Percentiles rank a stretch among this genome's conserved stretches.
Evolutionary conservation across 2,888 invertebrate genomes (phyloP).

Genomic region (Drosophila cognata): DNA sequence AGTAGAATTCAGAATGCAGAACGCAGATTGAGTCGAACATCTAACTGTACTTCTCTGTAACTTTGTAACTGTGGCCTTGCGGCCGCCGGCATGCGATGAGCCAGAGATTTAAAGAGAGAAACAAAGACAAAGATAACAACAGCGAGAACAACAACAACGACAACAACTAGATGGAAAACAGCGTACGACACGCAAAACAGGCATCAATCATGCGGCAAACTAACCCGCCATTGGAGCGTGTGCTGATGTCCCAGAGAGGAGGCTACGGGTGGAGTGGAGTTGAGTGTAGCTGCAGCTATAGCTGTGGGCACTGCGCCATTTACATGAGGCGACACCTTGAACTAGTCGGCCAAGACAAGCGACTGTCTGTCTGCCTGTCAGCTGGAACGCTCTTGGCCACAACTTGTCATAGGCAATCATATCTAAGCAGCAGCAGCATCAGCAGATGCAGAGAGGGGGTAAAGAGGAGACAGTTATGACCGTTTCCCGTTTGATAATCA

Average conservation of each 20-base stretch:
- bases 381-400: slow-evolving; percentile 39
- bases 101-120: not conserved
- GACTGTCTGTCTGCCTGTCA: slow-evolving; percentile 19
- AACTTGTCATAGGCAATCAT: slow-evolving; percentile 76
- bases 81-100: slow-evolving; percentile 58
- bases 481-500: slow-evolving; percentile 61
- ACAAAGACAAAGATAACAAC: not conserved
- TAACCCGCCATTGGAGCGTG: slow-evolving; percentile 60
- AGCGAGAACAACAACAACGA: slow-evolving; percentile 10
- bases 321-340: slow-evolving; percentile 75
- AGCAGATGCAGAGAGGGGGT: not conserved
- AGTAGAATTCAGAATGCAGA: slow-evolving; percentile 13
- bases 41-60: slow-evolving; percentile 55
- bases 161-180: slow-evolving; percentile 47
- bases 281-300: slow-evolving; percentile 1
- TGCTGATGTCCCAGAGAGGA: slow-evolving; percentile 35
- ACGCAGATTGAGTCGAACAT: slow-evolving; percentile 43
- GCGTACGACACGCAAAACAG: slow-evolving; percentile 76
- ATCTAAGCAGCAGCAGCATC: slow-evolving; percentile 38
- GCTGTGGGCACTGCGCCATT: slow-evolving; percentile 49
- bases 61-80: slow-evolving; percentile 59
- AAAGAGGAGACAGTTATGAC: slow-evolving; percentile 23
- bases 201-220: slow-evolving; percentile 79
- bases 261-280: not conserved
- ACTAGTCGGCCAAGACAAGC: slow-evolving; percentile 56